These are phyloP conservation scores for Oophaga sylvatica DNA, from an alignment of 2,797 vertebrate species.

Conservation along the genomic window DNA sequence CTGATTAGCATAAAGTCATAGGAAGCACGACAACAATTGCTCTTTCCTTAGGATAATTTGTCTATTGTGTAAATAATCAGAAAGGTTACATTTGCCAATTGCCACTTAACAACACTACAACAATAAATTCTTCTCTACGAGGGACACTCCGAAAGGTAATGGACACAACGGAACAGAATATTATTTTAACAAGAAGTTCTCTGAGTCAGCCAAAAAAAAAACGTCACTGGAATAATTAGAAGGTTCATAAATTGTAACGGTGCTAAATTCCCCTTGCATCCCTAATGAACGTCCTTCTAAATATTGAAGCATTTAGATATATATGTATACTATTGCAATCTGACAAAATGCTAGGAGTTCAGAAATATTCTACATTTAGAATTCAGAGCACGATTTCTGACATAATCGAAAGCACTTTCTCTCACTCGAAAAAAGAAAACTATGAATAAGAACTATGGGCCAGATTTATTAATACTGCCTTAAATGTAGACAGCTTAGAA, in stretches of 20 bases:
- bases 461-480: too few species aligned
- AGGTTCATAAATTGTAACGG: not conserved
- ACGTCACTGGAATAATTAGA: not conserved
- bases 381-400: not conserved
- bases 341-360: not conserved
- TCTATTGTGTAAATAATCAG: not conserved
- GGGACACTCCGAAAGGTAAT: not conserved
- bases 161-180: not conserved
- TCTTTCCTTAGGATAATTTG: not conserved
- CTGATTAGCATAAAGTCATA: not conserved
- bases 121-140: not conserved
- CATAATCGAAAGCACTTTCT: not conserved
- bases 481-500: too few species aligned
- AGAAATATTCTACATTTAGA: not conserved
- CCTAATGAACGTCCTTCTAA: not conserved
- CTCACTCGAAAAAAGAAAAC: not conserved
- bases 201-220: not conserved
- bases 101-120: not conserved
- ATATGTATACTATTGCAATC: not conserved
- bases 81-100: not conserved
- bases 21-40: not conserved
- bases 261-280: not conserved
- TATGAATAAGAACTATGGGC: too few species aligned
- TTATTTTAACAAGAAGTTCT: not conserved
- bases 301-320: not conserved